Conservation (phyloP, 2,113 vertebrate genomes). For the Catharus minimus region DNA sequence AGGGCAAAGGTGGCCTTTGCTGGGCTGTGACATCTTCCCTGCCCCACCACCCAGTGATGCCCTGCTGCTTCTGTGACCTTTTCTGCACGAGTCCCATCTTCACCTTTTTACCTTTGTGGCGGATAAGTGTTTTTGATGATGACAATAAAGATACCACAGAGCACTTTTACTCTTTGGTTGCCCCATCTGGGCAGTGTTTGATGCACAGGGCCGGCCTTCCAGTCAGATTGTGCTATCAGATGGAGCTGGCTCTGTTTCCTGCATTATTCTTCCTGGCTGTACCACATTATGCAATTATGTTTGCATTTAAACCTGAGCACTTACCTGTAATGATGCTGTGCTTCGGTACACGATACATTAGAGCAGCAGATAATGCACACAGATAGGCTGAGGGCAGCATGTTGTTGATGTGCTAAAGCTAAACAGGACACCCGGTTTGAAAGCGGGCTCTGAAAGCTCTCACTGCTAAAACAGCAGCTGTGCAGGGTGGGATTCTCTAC, state of each 20-base stretch:
- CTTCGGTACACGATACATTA: conserved; percentile 73
- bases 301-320: conserved; percentile 79
- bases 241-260: conserved; percentile 77
- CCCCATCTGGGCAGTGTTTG: conserved; percentile 61
- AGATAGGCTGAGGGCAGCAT: conserved; percentile 74
- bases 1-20: neutral
- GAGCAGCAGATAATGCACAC: conserved; percentile 73
- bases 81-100: neutral
- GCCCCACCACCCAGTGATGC: neutral
- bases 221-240: conserved; percentile 77
- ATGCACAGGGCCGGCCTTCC: conserved; percentile 56
- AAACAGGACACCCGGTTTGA: conserved; percentile 64
- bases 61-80: conserved; percentile 14
- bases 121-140: conserved; percentile 54
- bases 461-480: neutral
- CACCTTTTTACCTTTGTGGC: conserved; percentile 63
- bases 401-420: conserved; percentile 68
- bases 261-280: conserved; percentile 75
- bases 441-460: conserved; percentile 38
- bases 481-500: neutral
- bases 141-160: conserved; percentile 56
- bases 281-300: conserved; percentile 77
- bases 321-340: conserved; percentile 77
- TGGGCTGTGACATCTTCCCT: neutral
- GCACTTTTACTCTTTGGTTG: conserved; percentile 48